Evolutionary conservation across 2,888 invertebrate species (phyloP), one percentile per base, ranked within the genome.

Genomic region (Cataglyphis rosenhaueri): DNA sequence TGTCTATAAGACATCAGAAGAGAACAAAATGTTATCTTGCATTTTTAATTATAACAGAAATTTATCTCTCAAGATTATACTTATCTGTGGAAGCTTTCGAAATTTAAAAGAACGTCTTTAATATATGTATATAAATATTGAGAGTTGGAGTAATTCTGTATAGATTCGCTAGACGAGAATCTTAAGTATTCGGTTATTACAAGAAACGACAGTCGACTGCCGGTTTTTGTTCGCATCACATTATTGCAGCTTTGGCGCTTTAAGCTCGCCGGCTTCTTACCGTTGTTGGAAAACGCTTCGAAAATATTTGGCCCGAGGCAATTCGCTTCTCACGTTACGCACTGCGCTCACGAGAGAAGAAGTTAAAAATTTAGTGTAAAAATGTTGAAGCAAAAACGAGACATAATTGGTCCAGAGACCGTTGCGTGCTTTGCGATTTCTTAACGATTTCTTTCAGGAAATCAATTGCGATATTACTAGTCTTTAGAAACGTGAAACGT

Each of bases 231-330:
- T 38, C 68, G 35, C 66, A 66, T 78, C 59, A 44, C 41, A 68
- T 64, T 61, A 76, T 64, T 76, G 32, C 74, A 85, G 68, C 85
- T 85, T 85, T 82, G 78, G 85, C 74, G 85, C 85, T 85, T 75
- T 59, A 61, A 79, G 61, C 85, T 82, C 85, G 74, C 75, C 74
- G 74, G 85, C 85, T 85, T 85, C 78, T 48, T 52, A 65, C 55
- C 55, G 15, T 59, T 48, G 48, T 48, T 52, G 25, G 25, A 38
- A 75, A 25, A 75, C 48, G 57, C 78, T 71, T 79, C 44, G 73
- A 79, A 79, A 71, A 71, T 71, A 71, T 59, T 79, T 79, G 6
- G 25, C 78, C 44, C 44, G 59, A 71, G 44, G 73, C 71, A 70
- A 44, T 35, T 71, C 78, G 71, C 78, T 71, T 79, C 73, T 78